These are phyloP conservation scores for Hemibagrus guttatus DNA, from an alignment of 2,797 vertebrate species.

Conservation along the genomic window DNA sequence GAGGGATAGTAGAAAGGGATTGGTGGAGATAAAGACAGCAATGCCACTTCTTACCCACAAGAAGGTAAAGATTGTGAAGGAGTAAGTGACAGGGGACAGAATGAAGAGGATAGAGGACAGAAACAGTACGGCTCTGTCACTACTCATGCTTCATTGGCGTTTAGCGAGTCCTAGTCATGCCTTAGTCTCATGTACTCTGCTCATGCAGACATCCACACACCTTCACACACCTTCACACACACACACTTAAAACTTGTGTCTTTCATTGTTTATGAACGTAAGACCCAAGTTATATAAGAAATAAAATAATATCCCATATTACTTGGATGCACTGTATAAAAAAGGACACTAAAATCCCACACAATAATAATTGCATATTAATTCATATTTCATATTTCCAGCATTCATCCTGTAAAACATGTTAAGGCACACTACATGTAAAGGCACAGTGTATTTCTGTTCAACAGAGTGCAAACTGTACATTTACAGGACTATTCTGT, in stretches of 20 bases:
- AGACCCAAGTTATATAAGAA: not conserved
- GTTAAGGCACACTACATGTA: too few relatives aligned
- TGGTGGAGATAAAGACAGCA: not conserved
- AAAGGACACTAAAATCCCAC: not conserved
- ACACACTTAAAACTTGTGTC: not conserved
- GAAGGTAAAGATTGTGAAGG: not conserved
- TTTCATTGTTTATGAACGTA: conserved; percentile 2
- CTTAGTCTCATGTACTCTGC: not conserved
- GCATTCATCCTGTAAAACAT: not conserved
- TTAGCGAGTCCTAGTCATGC: not conserved
- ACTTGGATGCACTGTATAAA: not conserved
- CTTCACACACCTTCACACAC: not conserved
- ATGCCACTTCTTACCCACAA: conserved; percentile 2
- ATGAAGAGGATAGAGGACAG: not conserved
- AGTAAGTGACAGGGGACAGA: not conserved
- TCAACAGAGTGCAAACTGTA: not conserved
- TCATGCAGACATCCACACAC: not conserved
- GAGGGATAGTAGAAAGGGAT: not conserved
- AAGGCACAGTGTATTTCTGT: not conserved
- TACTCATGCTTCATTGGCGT: not conserved
- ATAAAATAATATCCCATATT: not conserved
- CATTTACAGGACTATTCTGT: not conserved
- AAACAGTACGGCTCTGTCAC: not conserved
- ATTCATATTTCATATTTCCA: not conserved
- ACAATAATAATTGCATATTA: not conserved